Evolutionary conservation across 2,797 vertebrate species (phyloP).

Genomic region (Eleutherodactylus coqui): DNA sequence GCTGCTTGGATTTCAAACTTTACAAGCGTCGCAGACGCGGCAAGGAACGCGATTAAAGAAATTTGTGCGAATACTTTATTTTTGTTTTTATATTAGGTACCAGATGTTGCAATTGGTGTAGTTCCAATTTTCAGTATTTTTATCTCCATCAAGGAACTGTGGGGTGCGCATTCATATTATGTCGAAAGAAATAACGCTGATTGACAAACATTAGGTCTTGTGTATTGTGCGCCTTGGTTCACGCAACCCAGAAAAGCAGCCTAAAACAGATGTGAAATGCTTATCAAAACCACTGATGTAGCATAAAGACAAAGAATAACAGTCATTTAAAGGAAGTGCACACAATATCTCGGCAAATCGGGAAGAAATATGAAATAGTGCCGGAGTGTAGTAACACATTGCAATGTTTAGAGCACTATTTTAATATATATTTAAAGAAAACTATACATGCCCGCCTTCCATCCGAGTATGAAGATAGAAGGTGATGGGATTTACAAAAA

Average conservation of each 20-base stretch:
- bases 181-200: slow-evolving; percentile 60
- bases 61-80: slow-evolving; percentile 56
- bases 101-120: slow-evolving; percentile 62
- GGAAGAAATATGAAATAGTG: slow-evolving; percentile 40
- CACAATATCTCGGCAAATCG: slow-evolving; percentile 30
- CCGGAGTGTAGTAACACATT: neutral
- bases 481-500: neutral
- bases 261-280: slow-evolving; percentile 61
- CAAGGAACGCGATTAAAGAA: slow-evolving; percentile 51
- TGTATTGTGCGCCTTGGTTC: slow-evolving; percentile 52
- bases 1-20: slow-evolving; percentile 26
- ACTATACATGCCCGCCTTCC: neutral
- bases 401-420: no score
- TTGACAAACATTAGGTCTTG: slow-evolving; percentile 62
- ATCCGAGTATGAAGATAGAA: neutral
- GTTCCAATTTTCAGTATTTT: slow-evolving; percentile 60
- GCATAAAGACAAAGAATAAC: slow-evolving; percentile 59
- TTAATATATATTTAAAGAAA: neutral
- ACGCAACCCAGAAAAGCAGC: slow-evolving; percentile 53
- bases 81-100: slow-evolving; percentile 60
- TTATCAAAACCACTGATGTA: slow-evolving; percentile 63
- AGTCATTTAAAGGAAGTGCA: slow-evolving; percentile 48
- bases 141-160: slow-evolving; percentile 56
- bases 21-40: slow-evolving; percentile 26
- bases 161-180: slow-evolving; percentile 56